Evolutionary conservation across 30 jellyfish, hydroid and myxozoan genomes (phyloP).

Genomic region (Calvadosia cruxmelitensis): DNA sequence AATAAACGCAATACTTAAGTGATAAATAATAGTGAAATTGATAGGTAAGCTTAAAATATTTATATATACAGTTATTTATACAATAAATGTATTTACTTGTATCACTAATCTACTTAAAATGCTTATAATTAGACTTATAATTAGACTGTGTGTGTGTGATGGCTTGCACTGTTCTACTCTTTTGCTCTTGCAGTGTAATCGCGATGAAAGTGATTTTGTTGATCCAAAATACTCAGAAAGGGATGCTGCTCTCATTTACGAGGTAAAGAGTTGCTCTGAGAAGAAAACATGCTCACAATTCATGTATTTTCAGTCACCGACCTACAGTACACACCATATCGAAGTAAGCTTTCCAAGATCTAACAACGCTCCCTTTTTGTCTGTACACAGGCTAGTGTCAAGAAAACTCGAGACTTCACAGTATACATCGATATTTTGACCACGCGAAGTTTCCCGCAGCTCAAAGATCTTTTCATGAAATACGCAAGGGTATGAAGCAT

Average conservation of each 20-base stretch:
- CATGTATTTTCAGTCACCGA: conserved; percentile 6
- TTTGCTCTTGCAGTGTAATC: conserved; percentile 46
- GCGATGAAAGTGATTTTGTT: conserved; percentile 78
- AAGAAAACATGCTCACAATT: background rate
- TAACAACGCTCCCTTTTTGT: no score
- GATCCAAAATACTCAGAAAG: conserved; percentile 64
- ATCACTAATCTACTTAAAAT: no score
- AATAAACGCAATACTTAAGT: no score
- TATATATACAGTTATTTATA: no score
- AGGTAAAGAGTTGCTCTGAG: conserved; percentile 29
- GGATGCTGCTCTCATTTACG: conserved; percentile 69
- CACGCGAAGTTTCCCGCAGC: conserved; percentile 60
- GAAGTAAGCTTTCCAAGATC: no score
- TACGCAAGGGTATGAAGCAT: conserved; percentile 37
- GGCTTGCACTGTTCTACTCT: no score
- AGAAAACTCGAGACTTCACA: conserved; percentile 24
- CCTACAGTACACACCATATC: background rate
- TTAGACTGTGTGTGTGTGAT: no score
- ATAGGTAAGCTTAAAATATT: no score
- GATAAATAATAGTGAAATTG: no score
- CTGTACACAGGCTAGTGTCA: conserved; percentile 53
- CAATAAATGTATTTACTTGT: no score
- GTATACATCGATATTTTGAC: conserved; percentile 58
- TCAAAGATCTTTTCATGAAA: conserved; percentile 31
- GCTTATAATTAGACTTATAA: no score